These are phyloP conservation scores for Halcyon smyrnensis DNA, from an alignment of 2,797 vertebrate species.

Conservation along the genomic window DNA sequence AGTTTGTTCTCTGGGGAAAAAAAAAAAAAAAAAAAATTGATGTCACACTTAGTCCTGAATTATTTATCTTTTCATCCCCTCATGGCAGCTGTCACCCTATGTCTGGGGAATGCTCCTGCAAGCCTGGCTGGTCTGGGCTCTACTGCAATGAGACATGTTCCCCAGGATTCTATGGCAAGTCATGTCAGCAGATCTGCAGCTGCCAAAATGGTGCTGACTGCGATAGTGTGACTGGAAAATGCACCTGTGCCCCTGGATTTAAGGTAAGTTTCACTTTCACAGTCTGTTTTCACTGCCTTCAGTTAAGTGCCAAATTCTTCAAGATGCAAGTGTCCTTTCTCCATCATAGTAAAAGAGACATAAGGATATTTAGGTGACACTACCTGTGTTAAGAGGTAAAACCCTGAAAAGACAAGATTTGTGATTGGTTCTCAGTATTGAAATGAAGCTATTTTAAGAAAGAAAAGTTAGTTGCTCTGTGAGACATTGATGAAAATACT, in stretches of 20 bases:
- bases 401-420: neutral
- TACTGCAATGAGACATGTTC: slow-evolving; percentile 96
- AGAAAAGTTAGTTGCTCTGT: neutral
- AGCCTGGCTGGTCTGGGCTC: slow-evolving; percentile 91
- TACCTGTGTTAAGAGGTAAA: neutral
- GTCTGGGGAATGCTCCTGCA: slow-evolving; percentile 94
- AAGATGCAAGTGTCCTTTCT: neutral
- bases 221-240: slow-evolving; percentile 89
- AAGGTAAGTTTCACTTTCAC: slow-evolving; percentile 81
- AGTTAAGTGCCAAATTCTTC: neutral
- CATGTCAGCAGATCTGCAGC: slow-evolving; percentile 91
- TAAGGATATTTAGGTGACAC: neutral
- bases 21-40: neutral
- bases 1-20: neutral
- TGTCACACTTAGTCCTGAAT: slow-evolving; percentile 57
- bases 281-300: neutral
- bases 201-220: slow-evolving; percentile 97
- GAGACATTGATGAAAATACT: neutral
- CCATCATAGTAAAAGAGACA: neutral
- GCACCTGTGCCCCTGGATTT: slow-evolving; percentile 94
- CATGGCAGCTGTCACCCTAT: slow-evolving; percentile 93
- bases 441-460: neutral
- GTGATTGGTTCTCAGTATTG: neutral
- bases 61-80: slow-evolving; percentile 72
- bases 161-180: slow-evolving; percentile 90